Conservation (phyloP, 2,113 vertebrate species). For the Grammomys dolichurus region DNA sequence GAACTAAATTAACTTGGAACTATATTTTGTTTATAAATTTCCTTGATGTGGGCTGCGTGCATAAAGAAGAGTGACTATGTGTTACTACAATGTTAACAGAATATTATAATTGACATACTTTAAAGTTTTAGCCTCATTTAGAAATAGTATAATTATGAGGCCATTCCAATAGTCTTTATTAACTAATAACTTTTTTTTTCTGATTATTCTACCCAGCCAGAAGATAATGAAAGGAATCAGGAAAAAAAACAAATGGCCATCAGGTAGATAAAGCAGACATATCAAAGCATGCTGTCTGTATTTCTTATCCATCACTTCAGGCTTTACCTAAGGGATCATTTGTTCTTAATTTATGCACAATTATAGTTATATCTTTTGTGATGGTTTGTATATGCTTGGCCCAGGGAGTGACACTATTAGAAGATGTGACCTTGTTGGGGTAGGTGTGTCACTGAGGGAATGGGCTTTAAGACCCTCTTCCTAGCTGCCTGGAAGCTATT, state of each 20-base stretch:
- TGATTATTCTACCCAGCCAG: neutral
- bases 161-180: neutral
- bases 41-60: neutral
- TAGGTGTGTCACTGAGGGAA: no score
- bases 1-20: neutral
- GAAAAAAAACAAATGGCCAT: neutral
- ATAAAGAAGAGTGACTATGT: neutral
- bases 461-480: no score
- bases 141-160: neutral
- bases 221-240: conserved; percentile 35
- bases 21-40: conserved; percentile 39
- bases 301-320: conserved; percentile 13
- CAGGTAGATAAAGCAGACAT: neutral
- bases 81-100: conserved; percentile 3
- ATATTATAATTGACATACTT: neutral
- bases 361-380: neutral
- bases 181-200: neutral
- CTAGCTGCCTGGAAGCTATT: no score
- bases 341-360: neutral
- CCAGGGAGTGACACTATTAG: no score
- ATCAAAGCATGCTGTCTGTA: neutral
- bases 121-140: neutral
- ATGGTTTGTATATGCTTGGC: no score
- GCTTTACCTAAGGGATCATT: neutral
- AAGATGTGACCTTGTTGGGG: no score